A percentile compares a stretch with the other conserved stretches of the same genome.
phyloP scores from a whole-genome alignment of 1,140 invertebrate species.

The Zaprionus vittiger region DNA sequence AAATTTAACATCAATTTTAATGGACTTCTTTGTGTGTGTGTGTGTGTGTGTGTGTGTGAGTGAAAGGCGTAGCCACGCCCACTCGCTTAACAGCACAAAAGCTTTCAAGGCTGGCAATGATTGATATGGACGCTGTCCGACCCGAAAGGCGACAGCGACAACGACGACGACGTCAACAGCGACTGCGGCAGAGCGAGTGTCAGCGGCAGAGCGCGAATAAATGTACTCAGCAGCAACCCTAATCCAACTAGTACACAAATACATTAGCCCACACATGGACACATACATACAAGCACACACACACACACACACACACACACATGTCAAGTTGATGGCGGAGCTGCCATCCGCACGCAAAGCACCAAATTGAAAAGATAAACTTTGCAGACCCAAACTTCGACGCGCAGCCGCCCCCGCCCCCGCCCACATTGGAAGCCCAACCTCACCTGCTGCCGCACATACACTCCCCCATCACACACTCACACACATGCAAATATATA shows the following conservation, averaged over 20 bases:
- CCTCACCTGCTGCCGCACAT: conserved; percentile 34
- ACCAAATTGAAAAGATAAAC: conserved; percentile 81
- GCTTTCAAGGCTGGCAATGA: conserved; percentile 44
- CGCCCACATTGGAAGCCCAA: conserved; percentile 8
- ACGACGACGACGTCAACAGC: not conserved
- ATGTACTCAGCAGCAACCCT: conserved; percentile 71
- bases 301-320: conserved; percentile 19
- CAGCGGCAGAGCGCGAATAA: conserved; percentile 41
- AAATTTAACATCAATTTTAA: conserved; percentile 8
- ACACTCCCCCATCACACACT: conserved; percentile 10
- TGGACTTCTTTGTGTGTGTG: not conserved
- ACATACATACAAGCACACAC: conserved; percentile 21
- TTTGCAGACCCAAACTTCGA: conserved; percentile 66
- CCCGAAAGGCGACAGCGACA: not conserved
- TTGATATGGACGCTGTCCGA: conserved; percentile 74
- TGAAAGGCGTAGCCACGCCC: conserved; percentile 17
- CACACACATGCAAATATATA: conserved; percentile 14
- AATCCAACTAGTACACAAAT: conserved; percentile 65
- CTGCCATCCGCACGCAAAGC: conserved; percentile 48
- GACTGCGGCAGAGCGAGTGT: conserved; percentile 1
- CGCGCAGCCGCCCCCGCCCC: not conserved
- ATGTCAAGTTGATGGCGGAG: conserved; percentile 31
- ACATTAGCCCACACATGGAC: conserved; percentile 51
- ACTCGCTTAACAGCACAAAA: conserved; percentile 26
- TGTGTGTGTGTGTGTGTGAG: not conserved